Evolutionary conservation across 2,888 invertebrate species (phyloP).

Genomic region (Drosophila colorata): DNA sequence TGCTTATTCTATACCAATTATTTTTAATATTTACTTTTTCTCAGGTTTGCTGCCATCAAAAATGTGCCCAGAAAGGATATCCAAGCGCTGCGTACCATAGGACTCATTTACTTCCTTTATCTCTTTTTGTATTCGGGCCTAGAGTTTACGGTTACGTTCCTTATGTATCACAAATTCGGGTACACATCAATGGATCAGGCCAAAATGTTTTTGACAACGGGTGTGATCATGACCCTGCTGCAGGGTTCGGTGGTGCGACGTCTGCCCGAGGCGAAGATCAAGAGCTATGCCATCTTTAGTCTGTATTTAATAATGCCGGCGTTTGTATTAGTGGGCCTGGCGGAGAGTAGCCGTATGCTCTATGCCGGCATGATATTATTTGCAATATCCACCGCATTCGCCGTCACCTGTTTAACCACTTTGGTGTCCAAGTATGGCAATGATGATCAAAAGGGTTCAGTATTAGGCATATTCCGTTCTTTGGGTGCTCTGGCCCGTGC

Average conservation of each 20-base stretch:
- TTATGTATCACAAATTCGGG: constrained; percentile 96
- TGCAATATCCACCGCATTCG: constrained; percentile 95
- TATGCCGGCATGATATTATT: constrained; percentile 94
- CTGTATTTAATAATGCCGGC: constrained; percentile 94
- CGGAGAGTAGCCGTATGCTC: constrained; percentile 87
- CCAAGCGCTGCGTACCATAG: constrained; percentile 88
- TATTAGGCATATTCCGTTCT: constrained; percentile 97
- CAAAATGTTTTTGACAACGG: constrained; percentile 98
- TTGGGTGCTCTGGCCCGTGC: constrained; percentile 97
- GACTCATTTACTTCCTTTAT: constrained; percentile 94
- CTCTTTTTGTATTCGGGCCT: constrained; percentile 97
- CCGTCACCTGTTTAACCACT: constrained; percentile 97
- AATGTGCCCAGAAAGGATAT: constrained; percentile 88
- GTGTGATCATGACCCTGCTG: constrained; percentile 94
- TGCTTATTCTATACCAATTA: too few relatives aligned
- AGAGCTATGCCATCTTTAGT: constrained; percentile 90
- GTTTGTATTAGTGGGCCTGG: constrained; percentile 93
- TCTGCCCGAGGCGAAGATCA: constrained; percentile 90
- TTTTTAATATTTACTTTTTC: background rate
- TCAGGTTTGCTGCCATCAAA: constrained; percentile 89
- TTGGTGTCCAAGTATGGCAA: constrained; percentile 94
- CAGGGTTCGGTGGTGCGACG: constrained; percentile 96
- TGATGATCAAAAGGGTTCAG: constrained; percentile 94
- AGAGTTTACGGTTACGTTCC: constrained; percentile 98
- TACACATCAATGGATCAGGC: constrained; percentile 98